These are phyloP conservation scores for Drosophila repletoides DNA, from an alignment of 1,140 invertebrate species.

Conservation along the genomic window DNA sequence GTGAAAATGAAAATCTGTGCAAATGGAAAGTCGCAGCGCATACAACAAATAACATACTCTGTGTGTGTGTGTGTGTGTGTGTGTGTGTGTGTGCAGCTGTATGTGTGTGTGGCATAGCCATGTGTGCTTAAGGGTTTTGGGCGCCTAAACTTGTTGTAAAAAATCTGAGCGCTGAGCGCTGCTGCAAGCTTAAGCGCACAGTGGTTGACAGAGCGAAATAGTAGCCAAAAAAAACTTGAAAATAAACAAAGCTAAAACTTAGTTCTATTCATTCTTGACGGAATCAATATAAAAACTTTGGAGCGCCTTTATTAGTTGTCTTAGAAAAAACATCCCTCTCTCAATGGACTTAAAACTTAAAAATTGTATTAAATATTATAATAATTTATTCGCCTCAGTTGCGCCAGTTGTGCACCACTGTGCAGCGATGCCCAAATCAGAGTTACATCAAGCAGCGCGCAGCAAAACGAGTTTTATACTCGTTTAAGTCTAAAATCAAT, in stretches of 20 bases:
- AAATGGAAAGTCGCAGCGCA: slow-evolving; percentile 68
- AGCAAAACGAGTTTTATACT: slow-evolving; percentile 54
- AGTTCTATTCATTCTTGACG: too few species aligned
- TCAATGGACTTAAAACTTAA: too few species aligned
- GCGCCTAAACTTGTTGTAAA: slow-evolving; percentile 68
- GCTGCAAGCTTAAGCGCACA: slow-evolving; percentile 25
- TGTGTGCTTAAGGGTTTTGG: slow-evolving; percentile 67
- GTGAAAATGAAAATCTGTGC: slow-evolving; percentile 71
- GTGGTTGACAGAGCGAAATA: too few species aligned
- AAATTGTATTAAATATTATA: too few species aligned
- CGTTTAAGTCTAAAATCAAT: slow-evolving; percentile 57
- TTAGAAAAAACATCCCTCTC: too few species aligned
- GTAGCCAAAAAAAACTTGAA: too few species aligned
- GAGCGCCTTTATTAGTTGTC: too few species aligned
- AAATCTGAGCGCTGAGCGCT: slow-evolving; percentile 11
- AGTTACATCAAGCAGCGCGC: slow-evolving; percentile 54
- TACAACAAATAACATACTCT: slow-evolving; percentile 18
- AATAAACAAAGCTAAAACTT: too few species aligned
- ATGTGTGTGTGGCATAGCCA: slow-evolving; percentile 49
- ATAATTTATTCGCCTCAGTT: too few species aligned
- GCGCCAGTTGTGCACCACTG: too few species aligned
- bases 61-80: background rate
- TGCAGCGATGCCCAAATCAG: slow-evolving; percentile 40
- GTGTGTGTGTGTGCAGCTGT: background rate
- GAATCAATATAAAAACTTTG: too few species aligned